Conservation (phyloP, 37 sponge, comb jelly and placozoan species). For the Cladorhizidae sp. region DNA sequence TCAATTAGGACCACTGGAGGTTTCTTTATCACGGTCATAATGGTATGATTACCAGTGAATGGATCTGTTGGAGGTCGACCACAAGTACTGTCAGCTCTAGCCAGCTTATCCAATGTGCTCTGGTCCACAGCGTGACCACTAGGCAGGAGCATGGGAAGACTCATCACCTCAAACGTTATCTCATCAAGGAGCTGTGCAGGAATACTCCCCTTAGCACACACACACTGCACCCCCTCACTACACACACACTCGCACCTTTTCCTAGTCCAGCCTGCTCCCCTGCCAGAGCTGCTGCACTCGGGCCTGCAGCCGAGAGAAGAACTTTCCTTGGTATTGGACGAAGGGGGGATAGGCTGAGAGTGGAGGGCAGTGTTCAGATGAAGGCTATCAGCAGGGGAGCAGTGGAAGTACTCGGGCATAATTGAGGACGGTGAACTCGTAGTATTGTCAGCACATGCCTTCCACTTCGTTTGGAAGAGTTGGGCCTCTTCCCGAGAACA, state of each 20-base stretch:
- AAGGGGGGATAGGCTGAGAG: too few species aligned
- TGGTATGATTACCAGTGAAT: conserved; percentile 63
- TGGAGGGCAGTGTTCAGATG: too few species aligned
- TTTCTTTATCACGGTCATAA: too few species aligned
- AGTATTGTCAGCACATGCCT: neutral
- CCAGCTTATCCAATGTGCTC: conserved; percentile 61
- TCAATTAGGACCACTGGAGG: too few species aligned
- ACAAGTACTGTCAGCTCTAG: conserved; percentile 30
- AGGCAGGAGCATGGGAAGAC: conserved; percentile 74
- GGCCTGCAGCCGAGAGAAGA: neutral
- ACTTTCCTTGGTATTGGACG: too few species aligned
- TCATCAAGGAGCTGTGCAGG: conserved; percentile 58
- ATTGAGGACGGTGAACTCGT: too few species aligned
- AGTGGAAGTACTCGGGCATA: too few species aligned
- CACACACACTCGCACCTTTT: too few species aligned
- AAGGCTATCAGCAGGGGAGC: too few species aligned
- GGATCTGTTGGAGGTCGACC: conserved; percentile 79
- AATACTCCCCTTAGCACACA: neutral
- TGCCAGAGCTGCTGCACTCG: neutral
- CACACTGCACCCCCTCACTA: neutral
- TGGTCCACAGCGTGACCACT: conserved; percentile 84
- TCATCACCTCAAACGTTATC: conserved; percentile 78
- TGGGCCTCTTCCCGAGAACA: neutral
- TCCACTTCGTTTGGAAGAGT: neutral
- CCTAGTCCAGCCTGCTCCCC: neutral